Conservation (phyloP, 2,113 vertebrate species). For the Lates calcarifer region DNA sequence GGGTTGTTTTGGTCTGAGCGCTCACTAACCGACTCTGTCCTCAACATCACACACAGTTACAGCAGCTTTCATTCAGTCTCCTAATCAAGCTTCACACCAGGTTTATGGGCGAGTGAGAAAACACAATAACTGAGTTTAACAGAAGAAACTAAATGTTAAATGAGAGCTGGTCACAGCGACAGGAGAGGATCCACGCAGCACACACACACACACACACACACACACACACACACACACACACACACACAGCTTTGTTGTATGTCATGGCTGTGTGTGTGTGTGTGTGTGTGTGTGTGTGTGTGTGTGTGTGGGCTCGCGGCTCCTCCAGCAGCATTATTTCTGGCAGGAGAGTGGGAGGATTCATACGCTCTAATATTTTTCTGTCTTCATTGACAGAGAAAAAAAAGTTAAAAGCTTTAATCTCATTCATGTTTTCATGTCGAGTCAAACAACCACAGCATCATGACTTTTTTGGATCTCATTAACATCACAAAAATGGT, state of each 20-base stretch:
- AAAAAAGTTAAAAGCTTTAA: slow-evolving; percentile 22
- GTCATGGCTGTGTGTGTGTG: not conserved
- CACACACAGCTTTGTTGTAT: not conserved
- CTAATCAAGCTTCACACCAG: too few species aligned
- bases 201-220: not conserved
- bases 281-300: too few species aligned
- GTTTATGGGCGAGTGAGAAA: too few species aligned
- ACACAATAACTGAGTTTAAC: too few species aligned
- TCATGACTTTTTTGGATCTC: not conserved
- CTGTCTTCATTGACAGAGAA: slow-evolving; percentile 1
- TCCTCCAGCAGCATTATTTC: slow-evolving; percentile 27
- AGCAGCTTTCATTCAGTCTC: too few species aligned
- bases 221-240: not conserved
- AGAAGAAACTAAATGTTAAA: too few species aligned
- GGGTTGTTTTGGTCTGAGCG: too few species aligned
- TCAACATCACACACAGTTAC: too few species aligned
- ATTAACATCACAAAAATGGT: not conserved
- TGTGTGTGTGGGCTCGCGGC: slow-evolving; percentile 14
- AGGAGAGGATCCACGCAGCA: too few species aligned
- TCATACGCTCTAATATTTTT: not conserved
- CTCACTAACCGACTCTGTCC: too few species aligned
- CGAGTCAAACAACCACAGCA: slow-evolving; percentile 1
- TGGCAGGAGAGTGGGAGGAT: slow-evolving; percentile 24
- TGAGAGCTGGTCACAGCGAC: not conserved
- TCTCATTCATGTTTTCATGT: not conserved